These are phyloP conservation scores for Diarsia rubi DNA, from an alignment of 2,888 invertebrate genomes.

Conservation along the genomic window DNA sequence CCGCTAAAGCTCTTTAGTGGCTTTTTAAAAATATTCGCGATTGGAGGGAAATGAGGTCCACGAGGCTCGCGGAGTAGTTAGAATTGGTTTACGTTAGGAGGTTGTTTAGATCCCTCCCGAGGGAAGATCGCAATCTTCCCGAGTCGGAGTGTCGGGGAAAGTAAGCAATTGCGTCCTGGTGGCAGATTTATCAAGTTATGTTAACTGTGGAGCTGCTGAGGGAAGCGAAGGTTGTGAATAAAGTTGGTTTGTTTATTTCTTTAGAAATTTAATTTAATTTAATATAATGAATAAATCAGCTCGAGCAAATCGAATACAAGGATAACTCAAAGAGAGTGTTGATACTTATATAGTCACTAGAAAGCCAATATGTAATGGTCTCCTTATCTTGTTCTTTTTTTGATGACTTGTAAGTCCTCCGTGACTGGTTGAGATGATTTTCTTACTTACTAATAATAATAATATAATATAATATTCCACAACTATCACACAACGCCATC, in stretches of 20 bases:
- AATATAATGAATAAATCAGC: not conserved
- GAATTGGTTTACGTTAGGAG: conserved; percentile 63
- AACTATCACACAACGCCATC: too few relatives aligned
- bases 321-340: not conserved
- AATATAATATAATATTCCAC: too few relatives aligned
- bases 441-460: too few relatives aligned
- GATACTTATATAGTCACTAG: too few relatives aligned
- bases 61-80: conserved; percentile 61
- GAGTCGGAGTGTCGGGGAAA: conserved; percentile 42
- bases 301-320: not conserved
- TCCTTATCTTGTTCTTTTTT: too few relatives aligned
- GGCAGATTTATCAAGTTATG: conserved; percentile 59
- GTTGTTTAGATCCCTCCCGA: conserved; percentile 57
- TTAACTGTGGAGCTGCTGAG: conserved; percentile 32
- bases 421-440: not conserved
- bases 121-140: conserved; percentile 53
- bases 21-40: conserved; percentile 68
- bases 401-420: too few relatives aligned
- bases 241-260: conserved; percentile 11
- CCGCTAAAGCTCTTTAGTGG: conserved; percentile 65
- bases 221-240: not conserved
- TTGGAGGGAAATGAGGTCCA: conserved; percentile 67
- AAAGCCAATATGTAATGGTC: too few relatives aligned
- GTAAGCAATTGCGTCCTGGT: conserved; percentile 52
- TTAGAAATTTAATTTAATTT: not conserved